phyloP scores from a whole-genome alignment of 2,888 invertebrate species.

The Chalcis sispes region DNA sequence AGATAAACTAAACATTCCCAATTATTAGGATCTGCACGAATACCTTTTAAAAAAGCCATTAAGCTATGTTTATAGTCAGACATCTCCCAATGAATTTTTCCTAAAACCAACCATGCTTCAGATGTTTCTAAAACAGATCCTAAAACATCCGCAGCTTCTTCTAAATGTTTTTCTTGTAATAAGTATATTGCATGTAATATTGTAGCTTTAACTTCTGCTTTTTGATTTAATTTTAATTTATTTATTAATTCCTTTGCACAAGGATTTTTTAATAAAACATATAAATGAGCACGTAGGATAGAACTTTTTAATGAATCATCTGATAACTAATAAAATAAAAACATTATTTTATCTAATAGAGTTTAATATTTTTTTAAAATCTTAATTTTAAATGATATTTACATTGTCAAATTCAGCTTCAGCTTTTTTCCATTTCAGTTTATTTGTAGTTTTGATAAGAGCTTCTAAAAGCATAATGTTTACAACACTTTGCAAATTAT shows the following conservation, averaged over 20 bases:
- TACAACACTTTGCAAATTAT: slow-evolving; percentile 67
- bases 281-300: slow-evolving; percentile 70
- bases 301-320: slow-evolving; percentile 61
- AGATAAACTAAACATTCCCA: slow-evolving; percentile 85
- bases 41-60: slow-evolving; percentile 80
- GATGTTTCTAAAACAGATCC: slow-evolving; percentile 75
- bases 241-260: slow-evolving; percentile 72
- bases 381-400: slow-evolving; percentile 54
- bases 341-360: background rate
- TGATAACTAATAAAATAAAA: slow-evolving; percentile 61
- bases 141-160: slow-evolving; percentile 79
- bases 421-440: slow-evolving; percentile 77
- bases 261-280: slow-evolving; percentile 74
- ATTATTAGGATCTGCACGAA: slow-evolving; percentile 84
- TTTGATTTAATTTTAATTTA: slow-evolving; percentile 68
- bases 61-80: slow-evolving; percentile 80
- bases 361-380: slow-evolving; percentile 3
- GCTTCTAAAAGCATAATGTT: slow-evolving; percentile 73
- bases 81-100: slow-evolving; percentile 80
- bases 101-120: slow-evolving; percentile 80
- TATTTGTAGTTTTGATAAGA: slow-evolving; percentile 74
- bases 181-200: slow-evolving; percentile 78
- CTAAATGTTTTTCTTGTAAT: slow-evolving; percentile 77
- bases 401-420: slow-evolving; percentile 72
- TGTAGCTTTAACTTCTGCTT: slow-evolving; percentile 63